Percentiles rank a stretch among this genome's conserved stretches.
These are phyloP conservation scores for Gisinianus flammeolus DNA, from an alignment of 2,888 invertebrate species.

Conservation along the genomic window DNA sequence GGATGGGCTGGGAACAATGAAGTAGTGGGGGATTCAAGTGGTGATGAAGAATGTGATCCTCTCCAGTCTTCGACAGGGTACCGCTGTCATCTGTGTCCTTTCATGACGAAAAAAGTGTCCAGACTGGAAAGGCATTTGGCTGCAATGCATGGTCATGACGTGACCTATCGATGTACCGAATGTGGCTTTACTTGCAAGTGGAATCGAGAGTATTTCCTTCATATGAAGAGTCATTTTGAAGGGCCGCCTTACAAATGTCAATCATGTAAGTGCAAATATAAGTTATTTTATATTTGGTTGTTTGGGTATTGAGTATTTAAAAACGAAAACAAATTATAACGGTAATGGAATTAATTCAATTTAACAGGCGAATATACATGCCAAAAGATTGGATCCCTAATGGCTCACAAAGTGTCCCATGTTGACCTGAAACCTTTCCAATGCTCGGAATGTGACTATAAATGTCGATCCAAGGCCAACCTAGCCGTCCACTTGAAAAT, in stretches of 20 bases:
- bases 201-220: slow-evolving; percentile 69
- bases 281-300: background rate
- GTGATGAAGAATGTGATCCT: slow-evolving; percentile 58
- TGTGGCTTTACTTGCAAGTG: slow-evolving; percentile 71
- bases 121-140: slow-evolving; percentile 67
- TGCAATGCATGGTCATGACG: slow-evolving; percentile 67
- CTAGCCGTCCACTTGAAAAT: slow-evolving; percentile 66
- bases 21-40: slow-evolving; percentile 53
- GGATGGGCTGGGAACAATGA: slow-evolving; percentile 48
- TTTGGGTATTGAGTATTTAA: background rate
- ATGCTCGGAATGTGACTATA: slow-evolving; percentile 67
- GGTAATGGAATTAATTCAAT: background rate
- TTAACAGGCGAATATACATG: slow-evolving; percentile 62
- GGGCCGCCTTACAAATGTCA: slow-evolving; percentile 73
- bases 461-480: slow-evolving; percentile 68
- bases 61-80: slow-evolving; percentile 54
- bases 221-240: slow-evolving; percentile 68
- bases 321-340: background rate
- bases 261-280: slow-evolving; percentile 62
- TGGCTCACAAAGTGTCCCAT: slow-evolving; percentile 69
- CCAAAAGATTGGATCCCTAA: slow-evolving; percentile 66
- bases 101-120: slow-evolving; percentile 65
- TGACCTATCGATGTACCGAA: slow-evolving; percentile 68
- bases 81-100: slow-evolving; percentile 66
- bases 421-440: slow-evolving; percentile 64